Conservation (phyloP, 2,797 vertebrate genomes). For the Rhabdomys pumilio region DNA sequence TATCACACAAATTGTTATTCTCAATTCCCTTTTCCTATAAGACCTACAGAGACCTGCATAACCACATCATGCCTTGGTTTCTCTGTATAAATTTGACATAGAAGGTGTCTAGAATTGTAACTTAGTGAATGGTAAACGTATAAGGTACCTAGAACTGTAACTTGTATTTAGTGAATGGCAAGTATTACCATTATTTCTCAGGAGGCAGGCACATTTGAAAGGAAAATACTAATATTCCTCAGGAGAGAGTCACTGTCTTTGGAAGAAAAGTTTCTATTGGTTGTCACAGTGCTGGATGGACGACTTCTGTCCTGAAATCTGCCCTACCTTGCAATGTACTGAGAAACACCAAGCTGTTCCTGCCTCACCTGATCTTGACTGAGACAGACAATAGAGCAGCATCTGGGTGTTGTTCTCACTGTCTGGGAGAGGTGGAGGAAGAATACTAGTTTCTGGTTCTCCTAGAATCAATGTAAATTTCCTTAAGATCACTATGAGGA, state of each 20-base stretch:
- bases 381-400: background rate
- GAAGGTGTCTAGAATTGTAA: background rate
- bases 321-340: too few relatives aligned
- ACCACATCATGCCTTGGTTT: background rate
- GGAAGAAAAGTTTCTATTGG: background rate
- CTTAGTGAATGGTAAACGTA: background rate
- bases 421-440: background rate
- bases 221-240: conserved; percentile 7
- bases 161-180: background rate
- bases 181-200: background rate
- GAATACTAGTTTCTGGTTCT: background rate
- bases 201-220: background rate
- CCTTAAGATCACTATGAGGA: background rate
- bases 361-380: background rate
- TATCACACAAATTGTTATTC: background rate
- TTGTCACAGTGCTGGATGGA: background rate
- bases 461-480: background rate
- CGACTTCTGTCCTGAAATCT: background rate
- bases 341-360: background rate
- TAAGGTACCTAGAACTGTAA: background rate
- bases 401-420: background rate
- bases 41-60: background rate
- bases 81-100: background rate
- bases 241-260: background rate
- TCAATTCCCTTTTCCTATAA: background rate